Conservation (phyloP, 2,888 invertebrate species). For the Cosmopolites sordidus region DNA sequence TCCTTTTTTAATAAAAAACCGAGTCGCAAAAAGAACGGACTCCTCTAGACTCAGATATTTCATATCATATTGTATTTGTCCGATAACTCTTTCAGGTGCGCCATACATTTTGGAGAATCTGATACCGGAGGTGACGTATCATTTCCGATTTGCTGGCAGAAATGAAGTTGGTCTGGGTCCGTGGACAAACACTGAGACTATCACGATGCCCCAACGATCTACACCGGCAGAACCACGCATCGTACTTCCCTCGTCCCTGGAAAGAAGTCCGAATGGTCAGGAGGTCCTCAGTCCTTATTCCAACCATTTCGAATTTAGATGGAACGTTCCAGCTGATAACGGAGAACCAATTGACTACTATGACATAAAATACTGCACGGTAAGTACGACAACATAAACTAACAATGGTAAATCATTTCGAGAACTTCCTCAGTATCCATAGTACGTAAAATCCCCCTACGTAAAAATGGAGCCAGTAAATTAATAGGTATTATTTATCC, state of each 20-base stretch:
- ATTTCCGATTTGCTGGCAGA: constrained; percentile 78
- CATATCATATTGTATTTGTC: no score
- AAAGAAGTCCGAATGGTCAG: constrained; percentile 47
- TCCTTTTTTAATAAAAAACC: no score
- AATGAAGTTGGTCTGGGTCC: constrained; percentile 79
- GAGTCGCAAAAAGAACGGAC: no score
- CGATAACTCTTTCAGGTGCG: constrained; percentile 60
- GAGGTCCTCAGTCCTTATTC: constrained; percentile 60
- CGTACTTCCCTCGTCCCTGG: constrained; percentile 46
- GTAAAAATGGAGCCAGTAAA: no score
- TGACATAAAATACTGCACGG: constrained; percentile 74
- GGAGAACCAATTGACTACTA: constrained; percentile 85
- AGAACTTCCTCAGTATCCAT: no score
- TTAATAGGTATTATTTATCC: no score
- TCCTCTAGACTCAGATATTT: no score
- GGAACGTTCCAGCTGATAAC: constrained; percentile 84
- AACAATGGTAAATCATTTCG: no score
- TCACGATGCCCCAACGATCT: constrained; percentile 73
- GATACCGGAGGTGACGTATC: constrained; percentile 70
- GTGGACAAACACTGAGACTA: constrained; percentile 52
- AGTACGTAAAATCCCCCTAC: no score
- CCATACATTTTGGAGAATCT: constrained; percentile 78
- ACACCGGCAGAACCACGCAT: constrained; percentile 71
- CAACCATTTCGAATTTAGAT: constrained; percentile 75
- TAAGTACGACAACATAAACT: constrained; percentile 54